Percentiles rank a stretch among this genome's conserved stretches.
Conservation (phyloP, 2,888 invertebrate genomes). For the Drosophila tanythrix region DNA sequence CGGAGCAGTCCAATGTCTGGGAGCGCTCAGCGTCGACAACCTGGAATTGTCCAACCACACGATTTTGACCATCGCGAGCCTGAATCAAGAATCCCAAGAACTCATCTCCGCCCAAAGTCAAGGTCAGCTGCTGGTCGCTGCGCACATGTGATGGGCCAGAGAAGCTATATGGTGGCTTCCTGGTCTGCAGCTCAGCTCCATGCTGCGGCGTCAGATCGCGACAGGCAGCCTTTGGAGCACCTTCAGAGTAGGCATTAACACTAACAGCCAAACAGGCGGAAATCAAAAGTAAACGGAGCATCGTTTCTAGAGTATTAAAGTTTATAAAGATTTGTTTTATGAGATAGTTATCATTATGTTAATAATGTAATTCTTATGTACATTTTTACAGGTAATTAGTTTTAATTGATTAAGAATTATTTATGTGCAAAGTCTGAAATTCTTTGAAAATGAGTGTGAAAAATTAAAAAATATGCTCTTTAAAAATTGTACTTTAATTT, state of each 20-base stretch:
- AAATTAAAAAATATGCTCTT: not conserved
- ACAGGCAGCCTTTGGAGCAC: constrained; percentile 88
- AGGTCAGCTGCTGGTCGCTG: constrained; percentile 84
- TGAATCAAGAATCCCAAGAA: constrained; percentile 89
- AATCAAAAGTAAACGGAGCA: constrained; percentile 77
- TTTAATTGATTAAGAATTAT: not conserved
- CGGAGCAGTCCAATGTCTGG: constrained; percentile 80
- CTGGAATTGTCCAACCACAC: constrained; percentile 88
- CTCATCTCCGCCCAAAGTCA: constrained; percentile 85
- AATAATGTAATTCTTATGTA: not conserved
- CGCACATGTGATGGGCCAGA: constrained; percentile 84
- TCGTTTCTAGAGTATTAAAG: constrained; percentile 41
- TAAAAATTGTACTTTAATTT: not conserved
- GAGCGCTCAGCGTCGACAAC: constrained; percentile 85
- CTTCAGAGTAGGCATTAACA: constrained; percentile 86
- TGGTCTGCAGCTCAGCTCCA: constrained; percentile 86
- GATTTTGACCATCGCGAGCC: constrained; percentile 87
- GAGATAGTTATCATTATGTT: not conserved
- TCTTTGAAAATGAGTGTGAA: not conserved
- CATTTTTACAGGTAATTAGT: not conserved
- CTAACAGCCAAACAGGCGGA: constrained; percentile 73
- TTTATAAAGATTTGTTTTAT: not conserved
- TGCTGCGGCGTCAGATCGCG: constrained; percentile 89
- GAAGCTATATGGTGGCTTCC: constrained; percentile 87
- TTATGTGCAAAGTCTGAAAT: not conserved